Percentiles rank a stretch among this genome's conserved stretches.
These are phyloP conservation scores for Eilema sororculum DNA, from an alignment of 2,888 invertebrate genomes.

Conservation along the genomic window DNA sequence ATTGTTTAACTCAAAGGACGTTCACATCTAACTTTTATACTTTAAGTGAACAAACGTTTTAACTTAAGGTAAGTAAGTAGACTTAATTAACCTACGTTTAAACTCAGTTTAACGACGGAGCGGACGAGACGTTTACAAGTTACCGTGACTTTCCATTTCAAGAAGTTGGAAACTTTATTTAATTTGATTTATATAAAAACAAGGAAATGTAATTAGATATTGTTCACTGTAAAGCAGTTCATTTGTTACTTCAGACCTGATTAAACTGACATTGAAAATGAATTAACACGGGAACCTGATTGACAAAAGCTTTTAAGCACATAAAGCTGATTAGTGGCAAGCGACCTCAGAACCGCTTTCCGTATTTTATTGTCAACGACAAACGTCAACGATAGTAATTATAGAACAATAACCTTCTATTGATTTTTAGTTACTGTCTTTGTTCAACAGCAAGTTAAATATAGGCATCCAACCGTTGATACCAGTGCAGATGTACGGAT, in stretches of 20 bases:
- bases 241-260: slow-evolving; percentile 6
- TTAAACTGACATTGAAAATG: slow-evolving; percentile 12
- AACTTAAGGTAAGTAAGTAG: slow-evolving; percentile 48
- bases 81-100: slow-evolving; percentile 59
- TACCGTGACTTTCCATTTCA: slow-evolving; percentile 37
- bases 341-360: neutral
- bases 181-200: slow-evolving; percentile 24
- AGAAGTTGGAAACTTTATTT: slow-evolving; percentile 31
- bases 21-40: slow-evolving; percentile 40
- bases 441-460: too few relatives aligned
- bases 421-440: neutral
- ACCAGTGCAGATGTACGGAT: too few relatives aligned
- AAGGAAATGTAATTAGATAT: slow-evolving; percentile 9
- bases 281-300: slow-evolving; percentile 7
- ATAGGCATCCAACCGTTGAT: too few relatives aligned
- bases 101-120: slow-evolving; percentile 53
- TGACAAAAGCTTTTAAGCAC: slow-evolving; percentile 8
- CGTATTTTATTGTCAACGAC: slow-evolving; percentile 10
- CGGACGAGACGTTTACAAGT: slow-evolving; percentile 49
- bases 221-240: neutral
- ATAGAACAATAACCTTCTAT: slow-evolving; percentile 2
- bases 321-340: slow-evolving; percentile 1
- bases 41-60: slow-evolving; percentile 44
- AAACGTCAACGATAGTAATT: neutral
- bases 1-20: slow-evolving; percentile 15